phyloP scores from a whole-genome alignment of 2,113 vertebrate genomes.

The Apodemus sylvaticus region DNA sequence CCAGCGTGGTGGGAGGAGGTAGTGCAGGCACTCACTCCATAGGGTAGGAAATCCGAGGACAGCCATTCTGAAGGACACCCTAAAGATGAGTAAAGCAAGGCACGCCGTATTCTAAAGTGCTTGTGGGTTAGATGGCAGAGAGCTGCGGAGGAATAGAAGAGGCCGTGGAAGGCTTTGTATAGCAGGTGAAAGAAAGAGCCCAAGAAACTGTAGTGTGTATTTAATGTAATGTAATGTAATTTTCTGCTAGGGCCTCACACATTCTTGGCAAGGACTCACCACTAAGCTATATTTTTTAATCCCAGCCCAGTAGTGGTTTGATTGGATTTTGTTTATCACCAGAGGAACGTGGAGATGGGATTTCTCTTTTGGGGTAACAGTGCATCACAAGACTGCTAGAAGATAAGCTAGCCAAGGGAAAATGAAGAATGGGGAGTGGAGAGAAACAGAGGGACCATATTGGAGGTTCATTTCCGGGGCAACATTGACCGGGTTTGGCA shows the following conservation, averaged over 20 bases:
- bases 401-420: background rate
- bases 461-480: background rate
- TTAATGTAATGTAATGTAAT: background rate
- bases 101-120: conserved; percentile 1
- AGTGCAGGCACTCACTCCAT: background rate
- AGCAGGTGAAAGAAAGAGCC: background rate
- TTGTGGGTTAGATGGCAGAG: background rate
- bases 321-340: background rate
- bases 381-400: background rate
- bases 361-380: background rate
- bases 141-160: background rate
- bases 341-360: background rate
- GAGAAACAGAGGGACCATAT: background rate
- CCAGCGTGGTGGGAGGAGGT: background rate
- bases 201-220: background rate
- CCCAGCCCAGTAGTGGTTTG: background rate
- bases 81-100: conserved; percentile 10
- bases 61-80: conserved; percentile 24
- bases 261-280: background rate
- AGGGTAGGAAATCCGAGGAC: conserved; percentile 52
- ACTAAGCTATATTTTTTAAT: background rate
- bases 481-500: background rate
- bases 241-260: background rate
- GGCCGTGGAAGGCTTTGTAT: background rate
- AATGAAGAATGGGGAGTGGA: background rate